Conservation (phyloP, 2,113 vertebrate genomes). For the Clarias gariepinus region DNA sequence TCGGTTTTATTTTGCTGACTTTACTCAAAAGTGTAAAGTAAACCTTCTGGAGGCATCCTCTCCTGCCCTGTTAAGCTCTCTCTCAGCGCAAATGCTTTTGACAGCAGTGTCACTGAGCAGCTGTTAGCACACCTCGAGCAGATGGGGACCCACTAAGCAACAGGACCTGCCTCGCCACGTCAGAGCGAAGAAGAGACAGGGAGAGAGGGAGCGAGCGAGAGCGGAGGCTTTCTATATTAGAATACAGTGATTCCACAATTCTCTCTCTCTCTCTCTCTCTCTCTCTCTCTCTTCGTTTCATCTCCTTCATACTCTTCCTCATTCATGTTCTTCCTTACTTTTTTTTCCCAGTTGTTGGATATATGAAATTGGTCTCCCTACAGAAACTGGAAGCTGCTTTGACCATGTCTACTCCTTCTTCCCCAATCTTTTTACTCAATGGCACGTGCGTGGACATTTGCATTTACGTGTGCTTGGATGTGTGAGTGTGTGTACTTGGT, state of each 20-base stretch:
- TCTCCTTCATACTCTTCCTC: background rate
- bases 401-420: background rate
- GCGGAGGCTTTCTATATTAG: too few species aligned
- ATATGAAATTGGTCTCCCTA: too few species aligned
- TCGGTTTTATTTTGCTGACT: background rate
- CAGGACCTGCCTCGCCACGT: background rate
- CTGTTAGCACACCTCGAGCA: slow-evolving; percentile 42
- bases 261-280: background rate
- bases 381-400: slow-evolving; percentile 14
- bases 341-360: slow-evolving; percentile 15
- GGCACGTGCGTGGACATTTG: background rate
- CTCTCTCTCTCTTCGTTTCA: background rate
- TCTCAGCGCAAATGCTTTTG: background rate
- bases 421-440: background rate
- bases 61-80: background rate
- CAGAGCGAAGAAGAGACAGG: background rate
- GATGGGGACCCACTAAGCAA: slow-evolving; percentile 2
- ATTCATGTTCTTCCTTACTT: background rate
- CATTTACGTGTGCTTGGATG: background rate
- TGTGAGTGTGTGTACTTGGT: background rate
- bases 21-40: background rate
- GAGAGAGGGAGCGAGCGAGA: too few species aligned
- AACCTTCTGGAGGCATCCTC: background rate
- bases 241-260: background rate
- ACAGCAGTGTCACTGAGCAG: slow-evolving; percentile 28